Evolutionary conservation across 1,140 invertebrate species (phyloP), one percentile per base, ranked within the genome.

Genomic region (Ostrea edulis): DNA sequence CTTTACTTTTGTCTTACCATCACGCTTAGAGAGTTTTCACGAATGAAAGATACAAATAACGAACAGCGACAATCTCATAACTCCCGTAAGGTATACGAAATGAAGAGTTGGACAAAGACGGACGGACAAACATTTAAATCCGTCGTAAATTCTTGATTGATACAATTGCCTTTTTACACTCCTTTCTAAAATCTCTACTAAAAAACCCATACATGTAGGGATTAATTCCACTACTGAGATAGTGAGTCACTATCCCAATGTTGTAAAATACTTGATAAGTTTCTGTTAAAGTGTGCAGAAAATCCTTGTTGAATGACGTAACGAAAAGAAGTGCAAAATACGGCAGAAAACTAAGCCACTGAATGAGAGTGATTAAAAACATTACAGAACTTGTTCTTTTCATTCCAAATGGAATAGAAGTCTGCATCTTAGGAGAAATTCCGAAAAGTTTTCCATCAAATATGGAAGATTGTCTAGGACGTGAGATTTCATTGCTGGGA

Each of bases 191-290:
- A 51, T 89, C 86, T 52, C 77, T 29, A 53, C 89, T 87, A n/a
- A 87, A 87, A 84, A 87, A 89, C 4, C 89, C 86, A 71, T 89
- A 89, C 11, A 89, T 62, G 22, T 82, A 87, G 0, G 89, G 89
- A 62, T 89, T 89, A 3, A 89, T 17, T 25, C 84, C 89, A 77
- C 84, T 87, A 25, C 86, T 87, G 9, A 89, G 11, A 29, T 87
- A 89, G 71, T 89, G 84, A 5, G 89, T 87, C 22, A 87, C 8
- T 11, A 89, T 83, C n/a, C 84, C 89, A 25, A 89, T 86, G 71
- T 89, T 89, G 29, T 87, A 89, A 20, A 71, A 35, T 22, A 87
- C 20, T 77, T 89, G 89, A 20, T 62, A 29, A 2, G 3, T 5
- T 53, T 12, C 20, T 25, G 62, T 65, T 17, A 86, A 35, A 0